Evolutionary conservation across 37 sponge, comb jelly and placozoan species (phyloP).

Genomic region (Lycopodina hypogea): DNA sequence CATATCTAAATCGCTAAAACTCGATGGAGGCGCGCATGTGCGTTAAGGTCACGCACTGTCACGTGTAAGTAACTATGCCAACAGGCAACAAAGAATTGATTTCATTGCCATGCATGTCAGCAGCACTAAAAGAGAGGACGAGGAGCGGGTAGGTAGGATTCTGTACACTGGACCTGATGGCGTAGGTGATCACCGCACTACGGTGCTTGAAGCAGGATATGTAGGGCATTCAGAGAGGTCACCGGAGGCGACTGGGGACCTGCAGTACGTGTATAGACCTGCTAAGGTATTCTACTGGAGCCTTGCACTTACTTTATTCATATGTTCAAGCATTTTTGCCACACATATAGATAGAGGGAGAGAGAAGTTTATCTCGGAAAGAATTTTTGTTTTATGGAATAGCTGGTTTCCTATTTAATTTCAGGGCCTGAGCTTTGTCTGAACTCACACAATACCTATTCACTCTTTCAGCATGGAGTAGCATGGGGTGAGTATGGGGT

Average conservation of each 20-base stretch:
- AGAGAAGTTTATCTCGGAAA: background rate
- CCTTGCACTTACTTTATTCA: too few relatives aligned
- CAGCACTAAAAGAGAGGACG: slow-evolving; percentile 16
- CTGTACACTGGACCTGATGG: slow-evolving; percentile 90
- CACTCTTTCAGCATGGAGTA: too few relatives aligned
- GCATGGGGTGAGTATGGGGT: too few relatives aligned
- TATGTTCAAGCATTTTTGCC: background rate
- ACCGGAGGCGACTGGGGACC: slow-evolving; percentile 72
- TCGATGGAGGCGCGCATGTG: too few relatives aligned
- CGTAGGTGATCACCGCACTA: slow-evolving; percentile 45
- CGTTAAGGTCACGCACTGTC: too few relatives aligned
- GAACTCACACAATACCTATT: too few relatives aligned
- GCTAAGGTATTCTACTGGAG: slow-evolving; percentile 31
- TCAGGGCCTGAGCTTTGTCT: too few relatives aligned
- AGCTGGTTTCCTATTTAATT: too few relatives aligned
- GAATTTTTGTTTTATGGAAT: background rate
- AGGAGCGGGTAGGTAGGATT: slow-evolving; percentile 53
- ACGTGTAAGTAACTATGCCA: too few relatives aligned
- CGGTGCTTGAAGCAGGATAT: slow-evolving; percentile 44
- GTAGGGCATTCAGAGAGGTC: slow-evolving; percentile 71
- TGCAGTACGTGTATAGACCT: slow-evolving; percentile 69
- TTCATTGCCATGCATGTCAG: too few relatives aligned
- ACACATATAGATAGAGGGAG: background rate
- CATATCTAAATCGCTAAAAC: background rate
- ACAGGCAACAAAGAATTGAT: too few relatives aligned